phyloP scores from a whole-genome alignment of 2,888 invertebrate species.

The Anticlea derivata region DNA sequence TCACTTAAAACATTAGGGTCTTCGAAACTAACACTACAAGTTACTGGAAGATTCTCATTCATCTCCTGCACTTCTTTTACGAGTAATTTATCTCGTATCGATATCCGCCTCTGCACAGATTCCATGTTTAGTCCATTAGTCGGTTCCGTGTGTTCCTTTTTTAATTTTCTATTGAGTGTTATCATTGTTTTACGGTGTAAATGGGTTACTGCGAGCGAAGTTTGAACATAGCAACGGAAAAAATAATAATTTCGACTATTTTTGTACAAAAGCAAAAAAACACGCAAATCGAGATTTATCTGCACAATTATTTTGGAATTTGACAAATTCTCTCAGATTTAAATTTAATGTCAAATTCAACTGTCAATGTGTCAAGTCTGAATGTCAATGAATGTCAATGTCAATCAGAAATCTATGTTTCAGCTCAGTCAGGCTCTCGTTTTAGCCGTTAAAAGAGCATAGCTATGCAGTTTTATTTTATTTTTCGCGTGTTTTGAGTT shows the following conservation, averaged over 20 bases:
- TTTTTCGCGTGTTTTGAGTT: too few relatives aligned
- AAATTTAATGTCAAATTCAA: too few relatives aligned
- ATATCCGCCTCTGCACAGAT: conserved; percentile 83
- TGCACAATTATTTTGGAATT: too few relatives aligned
- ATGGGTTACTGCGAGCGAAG: conserved; percentile 31
- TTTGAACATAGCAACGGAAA: conserved; percentile 48
- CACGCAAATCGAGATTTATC: background rate
- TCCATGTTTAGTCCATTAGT: conserved; percentile 67
- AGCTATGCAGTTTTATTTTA: too few relatives aligned
- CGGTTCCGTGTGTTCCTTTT: conserved; percentile 83
- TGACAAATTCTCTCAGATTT: too few relatives aligned
- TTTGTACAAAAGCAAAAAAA: conserved; percentile 3
- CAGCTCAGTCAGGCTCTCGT: too few relatives aligned
- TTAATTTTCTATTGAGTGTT: conserved; percentile 88
- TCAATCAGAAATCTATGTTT: too few relatives aligned
- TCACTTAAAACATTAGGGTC: conserved; percentile 93
- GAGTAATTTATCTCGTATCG: conserved; percentile 90
- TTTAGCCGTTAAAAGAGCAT: too few relatives aligned
- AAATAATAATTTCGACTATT: conserved; percentile 8
- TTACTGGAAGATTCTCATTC: conserved; percentile 91
- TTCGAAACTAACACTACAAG: conserved; percentile 91
- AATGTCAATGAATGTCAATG: too few relatives aligned
- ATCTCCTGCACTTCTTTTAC: conserved; percentile 94
- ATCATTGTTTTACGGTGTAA: conserved; percentile 81
- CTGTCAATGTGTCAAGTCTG: too few relatives aligned